Evolutionary conservation across 2,113 vertebrate genomes (phyloP), one percentile per base, ranked within the genome.

Genomic region (Sceloporus tristichus): DNA sequence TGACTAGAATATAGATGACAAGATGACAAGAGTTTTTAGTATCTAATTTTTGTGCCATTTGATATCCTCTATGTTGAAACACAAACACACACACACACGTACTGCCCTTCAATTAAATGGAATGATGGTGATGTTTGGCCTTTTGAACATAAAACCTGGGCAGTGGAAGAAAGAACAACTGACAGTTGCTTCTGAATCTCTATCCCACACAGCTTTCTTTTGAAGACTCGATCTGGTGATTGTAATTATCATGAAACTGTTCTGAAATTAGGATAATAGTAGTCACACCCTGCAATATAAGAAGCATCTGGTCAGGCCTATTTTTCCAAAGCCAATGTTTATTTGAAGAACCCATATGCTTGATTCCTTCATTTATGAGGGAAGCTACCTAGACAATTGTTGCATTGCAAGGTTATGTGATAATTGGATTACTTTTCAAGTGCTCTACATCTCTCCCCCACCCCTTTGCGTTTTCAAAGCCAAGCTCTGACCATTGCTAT

Each of bases 71-170:
- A 78, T 73, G 14, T 42, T 93, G 18, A 89, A 19, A 68, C 87
- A 56, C 70, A 34, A 34, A 59, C 9, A 59, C 56, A 59, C 9
- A 9, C 56, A 59, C 56, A 59, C 56, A 59, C 56, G 59, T 4
- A 0, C 48, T 79, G 13, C 87, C 18, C 14, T 94, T 25, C 75
- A 82, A 86, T 96, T 85, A 87, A 87, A 91, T 89, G 89, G 87
- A 87, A 11, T 1, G 71, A 2, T 86, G 82, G 16, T 21, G 71
- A 23, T 71, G 19, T 88, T 88, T 87, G 21, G 84, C 80, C 76
- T 71, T 91, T 87, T 87, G 38, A 21, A 88, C 91, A 75, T 48
- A 92, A 79, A 83, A 73, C 4, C 11, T 85, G 84, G 89, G 1
- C 14, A 87, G 42, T 54, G 86, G 53, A 92, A 74, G 56, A 85